Evolutionary conservation across 2,888 invertebrate genomes (phyloP).

Genomic region (Lypha dubia): DNA sequence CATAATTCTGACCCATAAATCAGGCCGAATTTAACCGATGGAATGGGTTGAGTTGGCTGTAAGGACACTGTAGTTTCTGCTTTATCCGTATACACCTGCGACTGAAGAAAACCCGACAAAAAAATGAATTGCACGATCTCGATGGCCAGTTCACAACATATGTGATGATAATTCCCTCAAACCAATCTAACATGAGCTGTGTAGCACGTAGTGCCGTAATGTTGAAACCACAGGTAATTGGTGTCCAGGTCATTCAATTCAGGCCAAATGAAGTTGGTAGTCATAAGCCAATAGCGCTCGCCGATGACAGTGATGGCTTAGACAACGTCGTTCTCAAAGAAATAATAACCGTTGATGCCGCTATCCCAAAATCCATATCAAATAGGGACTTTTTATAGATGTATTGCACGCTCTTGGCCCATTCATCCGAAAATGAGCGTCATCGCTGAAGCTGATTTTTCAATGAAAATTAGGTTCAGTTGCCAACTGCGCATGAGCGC

Average conservation of each 20-base stretch:
- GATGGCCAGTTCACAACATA: too few species aligned
- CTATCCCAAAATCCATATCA: not conserved
- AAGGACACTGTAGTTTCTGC: not conserved
- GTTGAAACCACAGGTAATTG: not conserved
- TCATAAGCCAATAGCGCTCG: not conserved
- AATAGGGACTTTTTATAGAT: not conserved
- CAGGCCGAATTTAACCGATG: not conserved
- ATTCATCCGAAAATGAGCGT: not conserved
- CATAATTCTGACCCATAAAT: not conserved
- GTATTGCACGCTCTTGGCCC: not conserved
- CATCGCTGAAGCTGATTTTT: not conserved
- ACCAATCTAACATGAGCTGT: not conserved
- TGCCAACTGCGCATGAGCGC: too few species aligned
- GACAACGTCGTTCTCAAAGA: not conserved
- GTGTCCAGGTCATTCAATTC: not conserved
- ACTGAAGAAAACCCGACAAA: not conserved
- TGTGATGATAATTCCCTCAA: not conserved
- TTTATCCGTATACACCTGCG: not conserved
- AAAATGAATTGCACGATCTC: not conserved
- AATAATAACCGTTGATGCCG: not conserved
- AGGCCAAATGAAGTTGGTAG: not conserved
- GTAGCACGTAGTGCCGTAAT: not conserved
- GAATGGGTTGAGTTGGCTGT: not conserved
- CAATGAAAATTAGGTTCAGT: not conserved
- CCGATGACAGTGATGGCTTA: not conserved